Base-by-base conservation (phyloP, 2,888 invertebrate species). In the Stenotaenia linearis region DNA sequence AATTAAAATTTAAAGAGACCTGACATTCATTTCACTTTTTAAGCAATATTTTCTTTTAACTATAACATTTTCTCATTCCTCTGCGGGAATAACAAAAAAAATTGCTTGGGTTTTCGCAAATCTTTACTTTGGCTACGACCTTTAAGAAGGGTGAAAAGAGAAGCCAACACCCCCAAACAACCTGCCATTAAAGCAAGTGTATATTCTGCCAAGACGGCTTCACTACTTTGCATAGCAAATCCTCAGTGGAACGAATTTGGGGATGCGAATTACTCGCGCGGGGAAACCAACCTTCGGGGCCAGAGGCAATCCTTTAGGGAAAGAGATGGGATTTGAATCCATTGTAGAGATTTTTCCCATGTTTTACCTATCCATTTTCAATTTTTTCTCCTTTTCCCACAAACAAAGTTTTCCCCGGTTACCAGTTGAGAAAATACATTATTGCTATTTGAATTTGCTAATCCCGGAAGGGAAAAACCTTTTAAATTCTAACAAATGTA, bases 181-280 rank as follows among this genome's bases (percentile, higher is more conserved):
- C 69, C 69, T 69, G 69, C 69, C 69, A 69, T 69, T 69, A 69
- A 69, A 69, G 69, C 69, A 69, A 69, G 69, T 69, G 69, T 69
- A 69, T 69, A 69, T 69, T 69, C 69, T 69, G 69, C 12, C 69
- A 69, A 69, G 69, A 69, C 69, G 69, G 69, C 69, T 69, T 69
- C 69, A 69, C 69, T 69, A 69, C 69, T 69, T 69, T 69, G 69
- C 69, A 69, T 69, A 69, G 69, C 69, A 69, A 69, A 69, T 69
- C 69, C 69, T n/a, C 69, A 69, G 69, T 28, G 69, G 69, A 69
- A 28, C 69, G 69, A 69, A 69, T 69, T 69, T 69, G 69, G 69
- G 69, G 69, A 69, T 69, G 69, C 69, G 69, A 69, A 69, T 69
- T 69, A 69, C 69, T 69, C 69, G 25, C 28, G 69, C 69, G 69